Base-by-base conservation (phyloP, 30 jellyfish, hydroid and myxozoan species). In the Chrysaora quinquecirrha region DNA sequence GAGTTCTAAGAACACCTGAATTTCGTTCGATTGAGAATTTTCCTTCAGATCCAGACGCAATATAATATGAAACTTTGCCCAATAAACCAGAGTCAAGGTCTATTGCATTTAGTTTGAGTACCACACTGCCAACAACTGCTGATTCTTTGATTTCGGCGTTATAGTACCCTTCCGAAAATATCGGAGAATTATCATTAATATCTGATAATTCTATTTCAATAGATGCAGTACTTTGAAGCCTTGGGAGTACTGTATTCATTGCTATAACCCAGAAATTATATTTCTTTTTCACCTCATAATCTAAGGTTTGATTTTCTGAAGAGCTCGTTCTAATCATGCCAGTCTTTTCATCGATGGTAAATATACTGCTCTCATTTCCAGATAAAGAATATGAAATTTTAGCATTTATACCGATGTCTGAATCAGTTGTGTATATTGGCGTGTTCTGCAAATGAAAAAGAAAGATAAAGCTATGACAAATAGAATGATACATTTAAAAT, bases 81-180 rank as follows among this genome's bases (percentile, higher is more conserved):
- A 35, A 73, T 34, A 35, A 20, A 0, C 94, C 96, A 48, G 90
- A 77, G 71, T 93, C 98, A 43, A 48, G 61, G 49, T 93, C 98
- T 9, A 84, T 56, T 14, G 97, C 97, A 58, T 64, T 73, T 19
- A 87, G 90, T 14, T 46, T 72, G 21, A 82, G 12, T 1, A 93
- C 54, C 21, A 52, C n/a, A 22, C 47, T 63, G 21, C 94, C 96
- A 43, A 76, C 43, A 48, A 23, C 58, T 11, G 64, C 73, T 0
- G 87, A 58, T 56, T 93, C 98, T 16, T 74, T 56, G 4, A 93
- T 74, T 1, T 71, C 64, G 1, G 69, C 74, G 16, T 29, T 58
- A 75, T 93, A 93, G 9, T 25, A n/a, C 6, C 30, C 33, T 1
- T 23, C 34, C 7, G 80, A 32, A 35, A 90, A 90, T 11, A 23